Evolutionary conservation across 1,140 invertebrate species (phyloP).

Genomic region (Aphelinus atriplicis): DNA sequence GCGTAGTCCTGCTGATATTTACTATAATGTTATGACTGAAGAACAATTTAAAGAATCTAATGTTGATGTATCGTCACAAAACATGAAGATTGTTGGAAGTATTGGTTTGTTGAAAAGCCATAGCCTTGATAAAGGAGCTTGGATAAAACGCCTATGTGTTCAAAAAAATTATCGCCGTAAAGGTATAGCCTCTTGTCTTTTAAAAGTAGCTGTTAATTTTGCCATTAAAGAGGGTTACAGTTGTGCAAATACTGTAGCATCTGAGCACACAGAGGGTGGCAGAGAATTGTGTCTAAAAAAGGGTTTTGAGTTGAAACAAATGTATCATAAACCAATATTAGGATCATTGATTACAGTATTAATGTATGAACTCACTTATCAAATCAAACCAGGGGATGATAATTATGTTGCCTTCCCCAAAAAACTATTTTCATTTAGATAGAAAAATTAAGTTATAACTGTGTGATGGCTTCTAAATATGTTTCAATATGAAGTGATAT

Average conservation of each 20-base stretch:
- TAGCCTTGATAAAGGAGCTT: conserved; percentile 63
- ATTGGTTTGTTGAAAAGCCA: conserved; percentile 61
- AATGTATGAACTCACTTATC: conserved; percentile 63
- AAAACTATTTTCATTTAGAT: conserved; percentile 28
- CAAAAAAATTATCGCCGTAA: conserved; percentile 61
- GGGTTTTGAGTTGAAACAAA: conserved; percentile 67
- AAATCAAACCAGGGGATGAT: conserved; percentile 56
- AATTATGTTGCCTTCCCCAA: conserved; percentile 17
- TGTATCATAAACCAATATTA: conserved; percentile 66
- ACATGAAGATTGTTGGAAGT: conserved; percentile 64
- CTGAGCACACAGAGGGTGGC: conserved; percentile 67
- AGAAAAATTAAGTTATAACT: background rate
- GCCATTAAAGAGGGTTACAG: conserved; percentile 64
- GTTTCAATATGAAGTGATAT: too few relatives aligned
- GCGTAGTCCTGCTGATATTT: conserved; percentile 47
- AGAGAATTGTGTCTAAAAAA: conserved; percentile 66
- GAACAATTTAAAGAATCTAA: conserved; percentile 54
- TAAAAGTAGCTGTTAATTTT: conserved; percentile 65
- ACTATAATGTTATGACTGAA: conserved; percentile 59
- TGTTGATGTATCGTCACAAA: conserved; percentile 51
- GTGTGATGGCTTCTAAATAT: too few relatives aligned
- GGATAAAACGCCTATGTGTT: conserved; percentile 67
- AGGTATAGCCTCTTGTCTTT: conserved; percentile 62
- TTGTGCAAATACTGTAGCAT: conserved; percentile 63
- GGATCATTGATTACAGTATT: conserved; percentile 60